These are phyloP conservation scores for Phodopus roborovskii DNA, from an alignment of 2,113 vertebrate genomes.

Conservation along the genomic window DNA sequence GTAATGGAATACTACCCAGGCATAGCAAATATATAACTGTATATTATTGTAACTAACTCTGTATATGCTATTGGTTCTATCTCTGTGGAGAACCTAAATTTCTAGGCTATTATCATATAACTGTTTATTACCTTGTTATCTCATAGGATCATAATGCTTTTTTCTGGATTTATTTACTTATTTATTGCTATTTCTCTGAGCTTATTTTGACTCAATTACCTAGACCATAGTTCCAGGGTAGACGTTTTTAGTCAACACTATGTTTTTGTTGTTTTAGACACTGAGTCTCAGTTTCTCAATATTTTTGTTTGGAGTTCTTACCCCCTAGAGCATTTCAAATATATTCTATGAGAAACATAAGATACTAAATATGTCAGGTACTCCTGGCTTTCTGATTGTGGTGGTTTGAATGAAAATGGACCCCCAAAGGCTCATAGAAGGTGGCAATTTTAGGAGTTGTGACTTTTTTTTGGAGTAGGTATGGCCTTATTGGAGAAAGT, in stretches of 20 bases:
- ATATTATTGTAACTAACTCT: neutral
- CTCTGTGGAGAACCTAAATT: neutral
- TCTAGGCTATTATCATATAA: neutral
- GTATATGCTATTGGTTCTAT: neutral
- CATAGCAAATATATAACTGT: neutral
- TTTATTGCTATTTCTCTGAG: neutral
- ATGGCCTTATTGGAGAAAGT: neutral
- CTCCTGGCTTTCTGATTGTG: neutral
- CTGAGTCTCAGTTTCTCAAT: conserved; percentile 6
- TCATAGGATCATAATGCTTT: conserved; percentile 34
- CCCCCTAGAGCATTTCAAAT: neutral
- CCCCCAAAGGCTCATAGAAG: neutral
- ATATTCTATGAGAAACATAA: neutral
- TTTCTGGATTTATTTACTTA: neutral
- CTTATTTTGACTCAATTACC: neutral
- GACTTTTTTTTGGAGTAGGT: neutral
- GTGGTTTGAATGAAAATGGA: neutral
- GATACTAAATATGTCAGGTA: neutral
- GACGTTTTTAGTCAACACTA: neutral
- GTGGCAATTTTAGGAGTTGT: neutral
- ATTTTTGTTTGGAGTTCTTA: neutral
- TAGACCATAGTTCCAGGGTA: neutral
- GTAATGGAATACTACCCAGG: neutral
- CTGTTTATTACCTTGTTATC: neutral
- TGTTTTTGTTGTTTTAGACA: neutral